Evolutionary conservation across 2,888 invertebrate species (phyloP).

Genomic region (Megamerina dolium): DNA sequence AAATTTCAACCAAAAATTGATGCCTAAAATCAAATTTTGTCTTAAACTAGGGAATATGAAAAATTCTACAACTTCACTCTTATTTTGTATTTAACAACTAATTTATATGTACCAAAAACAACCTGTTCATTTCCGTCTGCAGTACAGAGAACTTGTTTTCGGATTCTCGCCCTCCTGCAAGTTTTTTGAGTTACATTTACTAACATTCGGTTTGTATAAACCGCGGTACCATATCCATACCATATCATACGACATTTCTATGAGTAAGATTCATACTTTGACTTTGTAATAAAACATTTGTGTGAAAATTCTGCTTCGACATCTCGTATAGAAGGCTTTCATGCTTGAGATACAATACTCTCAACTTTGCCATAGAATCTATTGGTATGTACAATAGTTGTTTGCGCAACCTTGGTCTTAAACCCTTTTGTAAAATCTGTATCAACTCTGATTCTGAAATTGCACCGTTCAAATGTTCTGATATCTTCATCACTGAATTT

Average conservation of each 20-base stretch:
- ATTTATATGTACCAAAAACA: slow-evolving; percentile 5
- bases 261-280: too few relatives aligned
- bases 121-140: slow-evolving; percentile 9
- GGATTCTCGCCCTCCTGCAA: slow-evolving; percentile 6
- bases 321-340: slow-evolving; percentile 13
- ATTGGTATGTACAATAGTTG: slow-evolving; percentile 12
- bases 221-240: slow-evolving; percentile 9
- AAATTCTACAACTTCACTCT: slow-evolving; percentile 1
- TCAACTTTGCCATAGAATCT: slow-evolving; percentile 11
- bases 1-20: slow-evolving; percentile 8
- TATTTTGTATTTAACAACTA: slow-evolving; percentile 1
- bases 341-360: slow-evolving; percentile 10
- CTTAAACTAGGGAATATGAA: slow-evolving; percentile 5
- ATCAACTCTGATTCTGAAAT: slow-evolving; percentile 10
- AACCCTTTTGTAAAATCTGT: slow-evolving; percentile 11
- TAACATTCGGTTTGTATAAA: slow-evolving; percentile 8
- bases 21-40: slow-evolving; percentile 6
- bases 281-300: too few relatives aligned
- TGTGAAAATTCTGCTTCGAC: not conserved
- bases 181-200: slow-evolving; percentile 9
- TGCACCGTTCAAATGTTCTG: slow-evolving; percentile 6
- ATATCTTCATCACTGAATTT: slow-evolving; percentile 11
- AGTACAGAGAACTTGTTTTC: too few relatives aligned
- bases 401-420: slow-evolving; percentile 7
- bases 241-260: slow-evolving; percentile 4